These are phyloP conservation scores for Zosterops hypoxanthus DNA, from an alignment of 2,113 vertebrate species.

Conservation along the genomic window DNA sequence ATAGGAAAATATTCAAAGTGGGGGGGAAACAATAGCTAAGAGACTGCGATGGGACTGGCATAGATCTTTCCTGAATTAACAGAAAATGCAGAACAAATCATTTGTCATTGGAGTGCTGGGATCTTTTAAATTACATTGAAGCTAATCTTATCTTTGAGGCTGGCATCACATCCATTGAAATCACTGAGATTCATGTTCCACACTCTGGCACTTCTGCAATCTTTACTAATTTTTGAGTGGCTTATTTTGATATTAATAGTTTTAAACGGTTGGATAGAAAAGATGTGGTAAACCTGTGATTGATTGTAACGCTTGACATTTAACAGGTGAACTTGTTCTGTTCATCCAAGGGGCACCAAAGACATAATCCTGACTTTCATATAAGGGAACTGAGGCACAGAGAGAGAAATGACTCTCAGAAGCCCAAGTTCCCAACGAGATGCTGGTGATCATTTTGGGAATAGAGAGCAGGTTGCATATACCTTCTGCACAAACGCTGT, in stretches of 20 bases:
- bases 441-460: background rate
- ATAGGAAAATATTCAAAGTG: background rate
- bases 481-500: fast-evolving
- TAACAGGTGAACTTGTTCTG: background rate
- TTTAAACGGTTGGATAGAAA: constrained; percentile 19
- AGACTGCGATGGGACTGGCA: background rate
- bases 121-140: background rate
- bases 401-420: background rate
- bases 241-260: background rate
- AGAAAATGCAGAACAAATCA: background rate
- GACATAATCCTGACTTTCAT: background rate
- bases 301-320: background rate
- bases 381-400: background rate
- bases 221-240: background rate
- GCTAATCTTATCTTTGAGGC: background rate
- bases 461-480: background rate
- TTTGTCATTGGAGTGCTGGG: background rate
- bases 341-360: background rate
- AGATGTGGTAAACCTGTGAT: background rate
- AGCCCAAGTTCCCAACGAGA: background rate
- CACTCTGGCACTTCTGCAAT: background rate
- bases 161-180: background rate
- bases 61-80: background rate
- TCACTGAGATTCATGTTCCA: background rate
- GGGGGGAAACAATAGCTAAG: background rate